phyloP scores from a whole-genome alignment of 2,113 vertebrate genomes.

The Peromyscus maniculatus region DNA sequence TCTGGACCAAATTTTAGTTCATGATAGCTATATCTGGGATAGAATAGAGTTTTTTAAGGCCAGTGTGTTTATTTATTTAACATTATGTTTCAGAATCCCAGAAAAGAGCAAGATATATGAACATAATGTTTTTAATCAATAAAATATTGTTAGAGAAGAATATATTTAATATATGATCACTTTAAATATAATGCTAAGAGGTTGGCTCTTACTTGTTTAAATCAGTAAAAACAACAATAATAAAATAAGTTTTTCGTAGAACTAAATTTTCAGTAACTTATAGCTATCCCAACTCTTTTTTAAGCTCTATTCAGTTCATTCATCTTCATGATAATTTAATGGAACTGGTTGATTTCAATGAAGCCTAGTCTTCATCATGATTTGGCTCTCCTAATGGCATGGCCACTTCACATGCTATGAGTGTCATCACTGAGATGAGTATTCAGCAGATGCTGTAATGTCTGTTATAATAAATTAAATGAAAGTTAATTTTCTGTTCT shows the following conservation, averaged over 20 bases:
- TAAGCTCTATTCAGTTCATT: not conserved
- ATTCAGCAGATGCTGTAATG: slow-evolving; percentile 51
- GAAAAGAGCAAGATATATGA: not conserved
- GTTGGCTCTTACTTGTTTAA: not conserved
- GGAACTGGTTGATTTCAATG: slow-evolving; percentile 4
- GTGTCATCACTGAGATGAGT: not conserved
- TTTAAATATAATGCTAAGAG: not conserved
- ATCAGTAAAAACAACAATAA: not conserved
- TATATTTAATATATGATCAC: not conserved
- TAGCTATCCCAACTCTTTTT: not conserved
- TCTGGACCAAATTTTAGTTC: not conserved
- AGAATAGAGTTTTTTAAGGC: not conserved
- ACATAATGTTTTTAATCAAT: not conserved
- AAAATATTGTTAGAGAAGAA: not conserved
- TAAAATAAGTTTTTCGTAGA: not conserved
- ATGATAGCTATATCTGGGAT: not conserved
- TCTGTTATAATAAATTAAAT: slow-evolving; percentile 30
- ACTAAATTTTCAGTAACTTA: slow-evolving; percentile 10
- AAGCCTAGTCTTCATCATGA: slow-evolving; percentile 50
- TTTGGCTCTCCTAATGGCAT: not conserved
- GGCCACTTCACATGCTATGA: not conserved
- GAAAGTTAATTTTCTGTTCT: slow-evolving; percentile 48
- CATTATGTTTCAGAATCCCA: not conserved
- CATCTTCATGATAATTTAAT: slow-evolving; percentile 57
- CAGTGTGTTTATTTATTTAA: not conserved